Base-by-base conservation (phyloP, 2,888 invertebrate genomes). In the Tineola bisselliella region DNA sequence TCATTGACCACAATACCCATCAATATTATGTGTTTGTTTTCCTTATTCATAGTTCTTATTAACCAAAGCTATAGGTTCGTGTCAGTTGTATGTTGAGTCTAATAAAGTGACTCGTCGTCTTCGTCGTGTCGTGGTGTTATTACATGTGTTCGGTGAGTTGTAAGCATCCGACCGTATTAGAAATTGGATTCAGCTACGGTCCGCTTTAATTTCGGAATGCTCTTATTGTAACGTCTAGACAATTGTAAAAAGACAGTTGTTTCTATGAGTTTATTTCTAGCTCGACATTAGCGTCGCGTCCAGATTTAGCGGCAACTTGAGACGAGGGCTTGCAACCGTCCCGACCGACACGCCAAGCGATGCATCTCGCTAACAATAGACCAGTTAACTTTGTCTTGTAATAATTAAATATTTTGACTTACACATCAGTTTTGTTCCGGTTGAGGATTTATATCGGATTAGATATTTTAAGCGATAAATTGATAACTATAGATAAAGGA, bases 281-380 rank as follows among this genome's bases (percentile, higher is more conserved):
- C 25, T 15, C 25, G 12, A 31, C 60, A 60, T 60, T 60, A 60
- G 79, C 74, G 68, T 74, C 72, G 74, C 72, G 74, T 77, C 79
- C 77, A 70, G 74, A 76, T 84, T 79, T 84, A 84, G 83, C 73
- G 70, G 81, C 79, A 83, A 83, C 78, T 76, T 77, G 81, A 83
- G 62, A 61, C 59, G 62, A n/a, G 68, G 65, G 67, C 70, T 68
- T 66, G 67, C 68, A 68, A 43, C 66, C 64, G 69, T 69, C 64
- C 66, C 63, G 66, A 65, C 65, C 65, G 65, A 65, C 71, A 71
- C 63, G 17, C 18, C 56, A 18, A 52, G 10, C 56, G 72, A 69
- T 79, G 77, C 78, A 77, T 69, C 71, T 69, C 66, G 73, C 78
- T 73, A 76, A 69, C 69, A 68, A 67, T 69, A 69, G 67, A 65